These are phyloP conservation scores for Drosophila pegasa DNA, from an alignment of 2,888 invertebrate genomes.

Conservation along the genomic window DNA sequence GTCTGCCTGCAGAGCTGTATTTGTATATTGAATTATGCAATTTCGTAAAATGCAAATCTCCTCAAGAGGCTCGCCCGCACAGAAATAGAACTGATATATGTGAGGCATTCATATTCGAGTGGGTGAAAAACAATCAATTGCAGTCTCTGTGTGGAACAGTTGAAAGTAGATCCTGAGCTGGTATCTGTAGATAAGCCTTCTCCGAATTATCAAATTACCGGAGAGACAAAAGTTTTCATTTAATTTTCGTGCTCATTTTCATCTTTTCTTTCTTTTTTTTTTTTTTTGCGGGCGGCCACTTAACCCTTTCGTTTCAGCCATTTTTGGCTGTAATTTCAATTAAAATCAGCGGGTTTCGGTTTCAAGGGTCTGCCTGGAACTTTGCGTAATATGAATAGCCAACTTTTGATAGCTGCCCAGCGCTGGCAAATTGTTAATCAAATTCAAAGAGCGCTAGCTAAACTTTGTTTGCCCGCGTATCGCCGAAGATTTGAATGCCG, in stretches of 20 bases:
- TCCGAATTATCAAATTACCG: constrained; percentile 28
- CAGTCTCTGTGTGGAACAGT: neutral
- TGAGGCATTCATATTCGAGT: neutral
- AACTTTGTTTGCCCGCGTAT: constrained; percentile 19
- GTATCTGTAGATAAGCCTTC: neutral
- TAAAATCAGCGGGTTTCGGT: constrained; percentile 44
- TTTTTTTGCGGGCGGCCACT: constrained; percentile 17
- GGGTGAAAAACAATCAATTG: neutral
- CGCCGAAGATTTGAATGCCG: constrained; percentile 49
- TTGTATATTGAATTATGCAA: constrained; percentile 43
- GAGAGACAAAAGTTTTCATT: constrained; percentile 30
- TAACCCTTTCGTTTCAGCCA: constrained; percentile 33
- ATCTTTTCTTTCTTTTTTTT: neutral
- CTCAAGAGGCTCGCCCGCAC: neutral
- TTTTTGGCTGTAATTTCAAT: constrained; percentile 61
- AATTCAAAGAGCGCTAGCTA: constrained; percentile 40
- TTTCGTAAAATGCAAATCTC: constrained; percentile 8
- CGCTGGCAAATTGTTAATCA: constrained; percentile 62
- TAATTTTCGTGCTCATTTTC: constrained; percentile 23
- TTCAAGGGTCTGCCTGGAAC: constrained; percentile 24
- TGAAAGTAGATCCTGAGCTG: neutral
- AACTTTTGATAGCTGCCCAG: constrained; percentile 34
- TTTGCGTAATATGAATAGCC: constrained; percentile 55
- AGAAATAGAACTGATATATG: neutral
- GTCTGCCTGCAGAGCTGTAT: constrained; percentile 19